Base-by-base conservation (phyloP, 2,113 vertebrate genomes). In the Ictalurus furcatus region DNA sequence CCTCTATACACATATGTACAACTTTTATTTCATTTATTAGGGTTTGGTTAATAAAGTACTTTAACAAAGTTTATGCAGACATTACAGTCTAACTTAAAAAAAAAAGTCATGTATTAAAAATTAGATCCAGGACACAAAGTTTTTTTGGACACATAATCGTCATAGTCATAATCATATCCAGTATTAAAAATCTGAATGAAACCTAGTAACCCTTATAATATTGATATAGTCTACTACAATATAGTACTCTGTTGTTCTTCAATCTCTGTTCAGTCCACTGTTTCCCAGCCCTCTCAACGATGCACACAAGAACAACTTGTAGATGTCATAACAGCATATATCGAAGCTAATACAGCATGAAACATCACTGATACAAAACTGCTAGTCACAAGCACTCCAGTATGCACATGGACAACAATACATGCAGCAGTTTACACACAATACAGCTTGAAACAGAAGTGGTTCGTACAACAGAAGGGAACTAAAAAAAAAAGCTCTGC, bases 401-500 rank as follows among this genome's bases (percentile, higher is more conserved):
- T 44, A 87, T 23, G 76, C 87, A 82, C 87, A 88, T 71, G 59
- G 84, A 90, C 61, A 78, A 37, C 61, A 71, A 54, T 17, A 76
- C 91, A 92, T 91, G 90, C 88, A 90, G 79, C 56, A 76, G 74
- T 17, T 88, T 86, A 34, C 59, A 89, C 84, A 85, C 40, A 63
- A 40, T 40, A 89, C 85, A 48, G 59, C 25, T 8, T 44, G 76
- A 37, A 81, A 61, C 34, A 56, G 74, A 37, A 34, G 63, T 67
- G 76, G 59, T 34, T 74, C 54, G 17, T 61, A 54, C 56, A 87
- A 67, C 2, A 67, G 28, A 12, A n/a, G 28, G 9, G 48, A 88
- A 79, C 76, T 30, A 19, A 13, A 34, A 87, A 34, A 87, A 52
- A 67, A 82, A 71, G 54, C 30, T 61, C 6, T 58, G 63, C 14